Percentiles rank a stretch among this genome's conserved stretches.
Conservation (phyloP, 2,797 vertebrate species). For the Molothrus ater region DNA sequence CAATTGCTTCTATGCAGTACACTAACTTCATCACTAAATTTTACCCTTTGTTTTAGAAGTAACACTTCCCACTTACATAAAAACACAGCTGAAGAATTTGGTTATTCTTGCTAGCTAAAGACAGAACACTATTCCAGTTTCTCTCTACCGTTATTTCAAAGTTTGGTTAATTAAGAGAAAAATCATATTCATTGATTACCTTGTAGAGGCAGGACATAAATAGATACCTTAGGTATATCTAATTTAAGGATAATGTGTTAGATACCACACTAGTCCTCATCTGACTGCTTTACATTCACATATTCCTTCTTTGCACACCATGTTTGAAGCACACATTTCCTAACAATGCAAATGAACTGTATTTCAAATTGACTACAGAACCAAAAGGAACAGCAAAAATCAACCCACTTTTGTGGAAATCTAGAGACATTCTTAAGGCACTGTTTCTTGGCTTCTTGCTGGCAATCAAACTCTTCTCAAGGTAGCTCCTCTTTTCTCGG, state of each 20-base stretch:
- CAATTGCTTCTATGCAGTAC: background rate
- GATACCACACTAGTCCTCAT: background rate
- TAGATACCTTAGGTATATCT: background rate
- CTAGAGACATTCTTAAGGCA: conserved; percentile 87
- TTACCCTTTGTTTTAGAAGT: background rate
- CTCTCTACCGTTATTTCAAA: background rate
- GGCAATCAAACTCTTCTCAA: conserved; percentile 76
- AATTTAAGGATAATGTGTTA: background rate
- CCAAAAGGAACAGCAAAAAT: background rate
- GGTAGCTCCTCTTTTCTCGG: conserved; percentile 83
- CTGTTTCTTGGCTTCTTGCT: conserved; percentile 80
- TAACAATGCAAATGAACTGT: background rate
- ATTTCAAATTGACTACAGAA: background rate
- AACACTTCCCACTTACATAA: background rate
- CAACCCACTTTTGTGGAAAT: conserved; percentile 89
- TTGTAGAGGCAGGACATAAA: background rate
- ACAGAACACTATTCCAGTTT: background rate
- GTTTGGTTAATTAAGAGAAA: background rate
- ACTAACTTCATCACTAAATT: background rate
- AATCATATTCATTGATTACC: background rate
- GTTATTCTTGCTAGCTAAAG: background rate
- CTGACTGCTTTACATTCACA: background rate
- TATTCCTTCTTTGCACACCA: background rate
- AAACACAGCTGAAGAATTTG: background rate
- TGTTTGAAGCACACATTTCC: background rate